Evolutionary conservation across 2,888 invertebrate species (phyloP).

Genomic region (Dichetophora obliterata): DNA sequence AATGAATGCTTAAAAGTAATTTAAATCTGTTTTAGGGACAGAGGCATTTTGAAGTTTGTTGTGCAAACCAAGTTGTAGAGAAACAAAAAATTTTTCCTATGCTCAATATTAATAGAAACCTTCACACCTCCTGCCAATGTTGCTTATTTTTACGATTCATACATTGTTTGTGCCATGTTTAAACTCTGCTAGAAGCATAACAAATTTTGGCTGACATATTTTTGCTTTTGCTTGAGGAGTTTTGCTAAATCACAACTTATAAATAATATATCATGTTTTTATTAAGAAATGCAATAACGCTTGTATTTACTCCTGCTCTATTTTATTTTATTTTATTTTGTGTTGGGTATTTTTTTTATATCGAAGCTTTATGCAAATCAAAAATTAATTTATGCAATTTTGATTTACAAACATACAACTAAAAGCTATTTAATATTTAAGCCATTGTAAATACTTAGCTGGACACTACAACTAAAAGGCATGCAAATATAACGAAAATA

Average conservation of each 20-base stretch:
- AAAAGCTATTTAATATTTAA: no score
- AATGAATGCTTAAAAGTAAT: background rate
- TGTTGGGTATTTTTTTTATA: background rate
- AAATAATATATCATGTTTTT: background rate
- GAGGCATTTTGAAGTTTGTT: background rate
- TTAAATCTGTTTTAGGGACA: background rate
- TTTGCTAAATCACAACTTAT: background rate
- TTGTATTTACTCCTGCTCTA: background rate
- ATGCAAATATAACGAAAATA: no score
- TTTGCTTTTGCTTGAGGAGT: slow-evolving; percentile 8
- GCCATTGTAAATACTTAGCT: no score
- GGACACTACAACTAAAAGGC: no score
- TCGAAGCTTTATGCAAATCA: background rate
- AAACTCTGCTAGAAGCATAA: background rate
- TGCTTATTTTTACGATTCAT: background rate
- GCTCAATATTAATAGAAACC: slow-evolving; percentile 16
- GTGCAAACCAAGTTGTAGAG: background rate
- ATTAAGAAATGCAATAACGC: background rate
- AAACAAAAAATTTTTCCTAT: background rate
- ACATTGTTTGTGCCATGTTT: background rate
- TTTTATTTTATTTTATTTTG: background rate
- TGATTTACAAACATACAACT: no score
- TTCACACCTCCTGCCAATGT: slow-evolving; percentile 9
- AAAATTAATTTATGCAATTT: no score
- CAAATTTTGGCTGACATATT: background rate